Evolutionary conservation across 2,797 vertebrate genomes (phyloP).

Genomic region (Selene dorsalis): DNA sequence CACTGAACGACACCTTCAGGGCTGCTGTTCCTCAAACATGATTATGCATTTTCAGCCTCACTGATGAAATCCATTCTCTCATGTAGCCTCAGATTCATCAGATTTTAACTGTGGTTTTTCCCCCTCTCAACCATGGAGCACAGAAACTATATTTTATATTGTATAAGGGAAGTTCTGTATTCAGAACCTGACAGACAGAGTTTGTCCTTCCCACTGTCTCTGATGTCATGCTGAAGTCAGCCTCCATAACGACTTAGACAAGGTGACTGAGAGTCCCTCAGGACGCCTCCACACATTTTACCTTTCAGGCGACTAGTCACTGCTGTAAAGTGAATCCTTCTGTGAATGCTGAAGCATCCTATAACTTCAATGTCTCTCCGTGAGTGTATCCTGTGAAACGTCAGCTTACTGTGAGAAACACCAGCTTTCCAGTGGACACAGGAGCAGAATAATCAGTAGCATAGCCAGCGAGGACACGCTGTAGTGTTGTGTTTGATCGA

Average conservation of each 20-base stretch:
- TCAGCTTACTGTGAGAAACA: slow-evolving; percentile 52
- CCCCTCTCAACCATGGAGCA: slow-evolving; percentile 3
- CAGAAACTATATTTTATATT: slow-evolving; percentile 40
- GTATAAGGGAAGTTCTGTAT: slow-evolving; percentile 27
- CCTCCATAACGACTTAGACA: slow-evolving; percentile 12
- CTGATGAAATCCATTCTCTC: slow-evolving; percentile 24
- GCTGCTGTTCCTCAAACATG: slow-evolving; percentile 40
- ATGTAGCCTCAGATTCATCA: slow-evolving; percentile 33
- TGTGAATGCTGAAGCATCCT: slow-evolving; percentile 49
- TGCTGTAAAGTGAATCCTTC: slow-evolving; percentile 44
- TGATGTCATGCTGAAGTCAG: slow-evolving; percentile 20
- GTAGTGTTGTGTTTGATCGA: slow-evolving; percentile 15
- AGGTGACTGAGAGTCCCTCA: slow-evolving; percentile 18
- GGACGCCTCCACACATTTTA: slow-evolving; percentile 28
- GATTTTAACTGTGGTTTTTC: slow-evolving; percentile 16
- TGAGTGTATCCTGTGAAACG: slow-evolving; percentile 40
- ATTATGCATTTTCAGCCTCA: slow-evolving; percentile 62
- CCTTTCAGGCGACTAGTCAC: slow-evolving; percentile 38
- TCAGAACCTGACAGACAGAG: slow-evolving; percentile 19
- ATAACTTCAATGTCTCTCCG: slow-evolving; percentile 40
- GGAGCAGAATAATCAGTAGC: slow-evolving; percentile 19
- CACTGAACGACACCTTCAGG: slow-evolving; percentile 36
- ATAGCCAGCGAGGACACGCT: slow-evolving; percentile 1
- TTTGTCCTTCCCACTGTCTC: neutral
- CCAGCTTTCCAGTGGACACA: slow-evolving; percentile 50